Conservation (phyloP, 2,113 vertebrate species). For the Nycticryphes semicollaris region DNA sequence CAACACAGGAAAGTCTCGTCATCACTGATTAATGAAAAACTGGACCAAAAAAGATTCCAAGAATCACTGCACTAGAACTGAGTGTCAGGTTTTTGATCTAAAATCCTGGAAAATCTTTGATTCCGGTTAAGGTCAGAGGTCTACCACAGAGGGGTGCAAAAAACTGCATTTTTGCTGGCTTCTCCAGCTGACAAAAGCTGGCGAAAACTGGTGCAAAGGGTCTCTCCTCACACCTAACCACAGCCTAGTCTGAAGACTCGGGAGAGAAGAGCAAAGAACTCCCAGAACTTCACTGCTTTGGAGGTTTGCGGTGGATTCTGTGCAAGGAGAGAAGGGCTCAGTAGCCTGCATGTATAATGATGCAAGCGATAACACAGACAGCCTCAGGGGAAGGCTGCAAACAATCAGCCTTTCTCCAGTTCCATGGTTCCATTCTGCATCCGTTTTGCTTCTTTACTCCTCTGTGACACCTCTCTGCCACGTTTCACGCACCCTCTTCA, state of each 20-base stretch:
- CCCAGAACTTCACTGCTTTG: not conserved
- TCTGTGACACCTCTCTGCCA: not conserved
- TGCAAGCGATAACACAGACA: not conserved
- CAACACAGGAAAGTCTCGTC: not conserved
- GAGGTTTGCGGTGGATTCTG: not conserved
- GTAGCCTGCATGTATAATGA: rapidly evolving
- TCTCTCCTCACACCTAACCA: not conserved
- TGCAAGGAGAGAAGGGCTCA: not conserved
- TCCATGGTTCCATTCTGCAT: not conserved
- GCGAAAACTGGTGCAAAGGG: not conserved
- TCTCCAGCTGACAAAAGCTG: not conserved
- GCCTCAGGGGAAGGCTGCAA: not conserved
- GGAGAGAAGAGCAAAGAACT: not conserved
- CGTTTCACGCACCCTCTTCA: not conserved
- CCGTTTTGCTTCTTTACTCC: not conserved
- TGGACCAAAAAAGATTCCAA: not conserved
- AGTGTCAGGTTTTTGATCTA: not conserved
- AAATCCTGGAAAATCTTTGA: not conserved
- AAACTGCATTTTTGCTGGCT: rapidly evolving
- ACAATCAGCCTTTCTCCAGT: not conserved
- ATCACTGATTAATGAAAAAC: not conserved
- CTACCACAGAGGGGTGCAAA: not conserved
- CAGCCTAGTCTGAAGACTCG: not conserved
- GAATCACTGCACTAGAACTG: not conserved
- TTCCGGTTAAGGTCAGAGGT: not conserved